Conservation (phyloP, 2,797 vertebrate genomes). For the Mus minutoides region DNA sequence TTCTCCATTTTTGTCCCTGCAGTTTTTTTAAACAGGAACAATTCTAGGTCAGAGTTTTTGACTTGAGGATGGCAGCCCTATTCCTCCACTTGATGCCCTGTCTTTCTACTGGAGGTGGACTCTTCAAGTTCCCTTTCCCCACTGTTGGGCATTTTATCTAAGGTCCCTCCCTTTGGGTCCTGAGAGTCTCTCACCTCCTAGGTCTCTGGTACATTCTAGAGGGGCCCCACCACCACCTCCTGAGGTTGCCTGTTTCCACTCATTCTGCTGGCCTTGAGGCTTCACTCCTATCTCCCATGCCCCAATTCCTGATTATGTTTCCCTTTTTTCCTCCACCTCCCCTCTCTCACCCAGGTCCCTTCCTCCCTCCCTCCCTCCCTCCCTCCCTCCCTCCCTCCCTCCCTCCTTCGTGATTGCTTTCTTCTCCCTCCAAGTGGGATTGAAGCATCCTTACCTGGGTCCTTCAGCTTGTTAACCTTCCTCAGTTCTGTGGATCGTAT, state of each 20-base stretch:
- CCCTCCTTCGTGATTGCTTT: neutral
- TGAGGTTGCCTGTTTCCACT: too few relatives aligned
- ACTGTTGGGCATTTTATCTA: neutral
- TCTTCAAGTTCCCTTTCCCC: too few relatives aligned
- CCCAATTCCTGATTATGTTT: neutral
- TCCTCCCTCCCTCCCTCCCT: neutral
- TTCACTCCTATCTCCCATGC: too few relatives aligned
- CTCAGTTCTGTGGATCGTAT: neutral
- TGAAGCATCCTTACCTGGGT: neutral
- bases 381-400: too few relatives aligned
- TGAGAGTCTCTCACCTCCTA: neutral
- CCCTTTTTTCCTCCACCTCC: too few relatives aligned
- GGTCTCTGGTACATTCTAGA: neutral
- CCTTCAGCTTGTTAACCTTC: neutral
- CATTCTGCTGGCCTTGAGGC: too few relatives aligned
- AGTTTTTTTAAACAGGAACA: neutral
- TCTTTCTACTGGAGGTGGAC: too few relatives aligned
- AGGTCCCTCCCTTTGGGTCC: neutral
- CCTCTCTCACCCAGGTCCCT: neutral
- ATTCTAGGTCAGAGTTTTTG: neutral
- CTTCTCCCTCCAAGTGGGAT: neutral
- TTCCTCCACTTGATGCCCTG: too few relatives aligned
- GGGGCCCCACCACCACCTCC: too few relatives aligned
- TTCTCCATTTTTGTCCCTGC: neutral
- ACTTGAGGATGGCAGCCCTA: neutral